Base-by-base conservation (phyloP, 2,888 invertebrate genomes). In the Pycnomerus fuliginosus region DNA sequence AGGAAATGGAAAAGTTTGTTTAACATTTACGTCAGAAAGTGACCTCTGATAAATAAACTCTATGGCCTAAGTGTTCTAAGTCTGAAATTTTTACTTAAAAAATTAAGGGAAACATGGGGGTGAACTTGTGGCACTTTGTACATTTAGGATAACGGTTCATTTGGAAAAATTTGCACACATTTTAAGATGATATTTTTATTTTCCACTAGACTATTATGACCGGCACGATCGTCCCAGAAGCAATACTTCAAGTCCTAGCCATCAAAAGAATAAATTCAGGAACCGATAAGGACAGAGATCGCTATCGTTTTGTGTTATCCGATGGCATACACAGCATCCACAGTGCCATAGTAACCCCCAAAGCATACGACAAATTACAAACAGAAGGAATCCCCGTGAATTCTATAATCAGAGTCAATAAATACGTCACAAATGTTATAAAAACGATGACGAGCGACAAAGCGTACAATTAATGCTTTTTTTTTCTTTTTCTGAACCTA, bases 331-430 rank as follows among this genome's bases (percentile, higher is more conserved):
- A 86, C 69, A 79, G 83, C 2, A 87, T 87, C 64, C 91, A 90
- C 41, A 90, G 89, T 72, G 93, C 93, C 0, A 94, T 97, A 93
- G 75, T 96, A 46, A 91, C 92, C n/a, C n/a, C n/a, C n/a, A n/a
- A n/a, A n/a, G 0, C 90, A 91, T 3, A 88, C 89, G 64, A 72
- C 87, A 5, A 89, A 87, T 66, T 65, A 76, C n/a, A 68, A 75
- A 56, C 72, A 82, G 35, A 71, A 65, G 1, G 61, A 67, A 5
- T 70, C 72, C 1, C 8, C 2, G 80, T 80, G 60, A 76, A 79
- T 38, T 82, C 90, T 0, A 83, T 96, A 32, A 82, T 95, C 15
- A 79, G 82, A 60, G 80, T 94, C 39, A 85, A 88, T 46, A 81
- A 85, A 55, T 90, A 86, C 68, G 82, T 92, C 16, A 87, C 90